These are phyloP conservation scores for Dusona sp. DNA, from an alignment of 2,888 invertebrate genomes.

Conservation along the genomic window DNA sequence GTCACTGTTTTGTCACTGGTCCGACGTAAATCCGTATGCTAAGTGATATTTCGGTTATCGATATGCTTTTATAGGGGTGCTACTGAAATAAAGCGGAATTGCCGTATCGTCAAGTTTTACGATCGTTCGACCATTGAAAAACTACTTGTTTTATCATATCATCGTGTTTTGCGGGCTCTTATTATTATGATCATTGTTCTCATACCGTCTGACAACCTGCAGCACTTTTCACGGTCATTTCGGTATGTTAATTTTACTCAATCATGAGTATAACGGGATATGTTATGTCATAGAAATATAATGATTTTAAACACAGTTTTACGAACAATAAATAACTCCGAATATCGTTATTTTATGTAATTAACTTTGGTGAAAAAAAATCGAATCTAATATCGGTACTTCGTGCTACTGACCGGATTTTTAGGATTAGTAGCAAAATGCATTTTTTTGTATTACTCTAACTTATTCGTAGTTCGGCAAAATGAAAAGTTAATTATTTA, in stretches of 20 bases:
- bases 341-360: not conserved
- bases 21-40: slow-evolving; percentile 19
- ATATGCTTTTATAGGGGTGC: not conserved
- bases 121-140: slow-evolving; percentile 22
- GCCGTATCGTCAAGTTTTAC: slow-evolving; percentile 12
- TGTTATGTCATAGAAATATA: not conserved
- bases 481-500: not conserved
- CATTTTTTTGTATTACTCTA: not conserved
- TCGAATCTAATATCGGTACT: not conserved
- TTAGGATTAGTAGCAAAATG: no score
- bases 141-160: slow-evolving; percentile 11
- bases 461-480: not conserved
- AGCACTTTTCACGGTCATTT: not conserved
- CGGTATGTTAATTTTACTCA: not conserved
- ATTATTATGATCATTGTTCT: slow-evolving; percentile 11
- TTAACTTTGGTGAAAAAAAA: not conserved
- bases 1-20: not conserved
- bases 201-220: not conserved
- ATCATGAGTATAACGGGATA: not conserved
- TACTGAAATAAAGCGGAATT: not conserved
- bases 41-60: slow-evolving; percentile 28
- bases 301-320: not conserved
- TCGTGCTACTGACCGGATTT: not conserved
- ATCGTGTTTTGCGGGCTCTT: not conserved
- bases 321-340: not conserved